Evolutionary conservation across 2,113 vertebrate species (phyloP).

Genomic region (Periophthalmodon schlosseri): DNA sequence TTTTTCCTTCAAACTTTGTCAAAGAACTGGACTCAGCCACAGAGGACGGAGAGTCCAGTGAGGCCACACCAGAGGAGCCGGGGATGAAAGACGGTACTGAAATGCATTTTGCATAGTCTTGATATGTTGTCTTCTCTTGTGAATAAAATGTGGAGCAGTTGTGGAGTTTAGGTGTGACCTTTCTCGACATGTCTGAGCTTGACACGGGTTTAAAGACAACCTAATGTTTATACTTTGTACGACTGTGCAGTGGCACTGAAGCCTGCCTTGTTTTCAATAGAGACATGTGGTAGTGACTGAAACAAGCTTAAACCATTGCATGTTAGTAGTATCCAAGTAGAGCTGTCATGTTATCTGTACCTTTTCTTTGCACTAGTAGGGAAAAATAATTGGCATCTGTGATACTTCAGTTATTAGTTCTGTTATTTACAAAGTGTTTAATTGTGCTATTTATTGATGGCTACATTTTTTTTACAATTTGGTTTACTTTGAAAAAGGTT

Average conservation of each 20-base stretch:
- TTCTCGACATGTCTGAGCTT: not conserved
- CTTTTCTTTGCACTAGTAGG: too few species aligned
- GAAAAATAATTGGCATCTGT: too few species aligned
- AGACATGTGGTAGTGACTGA: not conserved
- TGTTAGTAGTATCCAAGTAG: too few species aligned
- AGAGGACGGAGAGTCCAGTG: slow-evolving; percentile 83
- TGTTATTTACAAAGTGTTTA: too few species aligned
- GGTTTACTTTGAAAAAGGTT: too few species aligned
- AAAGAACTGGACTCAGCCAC: slow-evolving; percentile 85
- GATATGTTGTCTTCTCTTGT: not conserved
- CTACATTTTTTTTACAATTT: too few species aligned
- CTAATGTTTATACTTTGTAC: not conserved
- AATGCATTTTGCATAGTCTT: not conserved
- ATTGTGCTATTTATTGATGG: too few species aligned
- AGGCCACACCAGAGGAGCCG: slow-evolving; percentile 78
- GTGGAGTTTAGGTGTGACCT: not conserved
- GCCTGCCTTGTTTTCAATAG: not conserved
- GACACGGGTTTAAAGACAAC: not conserved
- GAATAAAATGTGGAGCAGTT: not conserved
- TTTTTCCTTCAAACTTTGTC: slow-evolving; percentile 96
- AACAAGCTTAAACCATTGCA: not conserved
- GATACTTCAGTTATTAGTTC: too few species aligned
- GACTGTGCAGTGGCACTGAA: not conserved
- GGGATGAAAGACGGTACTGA: slow-evolving; percentile 69
- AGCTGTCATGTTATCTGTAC: too few species aligned